phyloP scores from a whole-genome alignment of 2,888 invertebrate species.

The Ectropis crepuscularia region DNA sequence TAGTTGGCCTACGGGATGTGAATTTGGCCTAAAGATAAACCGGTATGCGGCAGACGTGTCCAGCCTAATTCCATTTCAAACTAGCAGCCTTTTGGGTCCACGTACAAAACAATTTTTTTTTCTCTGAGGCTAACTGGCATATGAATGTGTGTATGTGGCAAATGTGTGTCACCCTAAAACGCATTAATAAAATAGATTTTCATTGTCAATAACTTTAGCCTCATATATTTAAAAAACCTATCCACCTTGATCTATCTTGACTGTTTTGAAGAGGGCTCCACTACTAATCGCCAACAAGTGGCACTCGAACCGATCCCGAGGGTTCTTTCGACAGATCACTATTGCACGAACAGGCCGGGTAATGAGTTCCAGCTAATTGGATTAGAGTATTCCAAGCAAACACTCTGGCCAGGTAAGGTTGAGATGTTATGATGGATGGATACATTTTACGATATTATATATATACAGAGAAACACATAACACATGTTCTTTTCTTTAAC shows the following conservation, averaged over 20 bases:
- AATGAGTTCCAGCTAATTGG: slow-evolving; percentile 78
- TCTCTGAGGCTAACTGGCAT: no score
- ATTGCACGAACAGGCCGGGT: slow-evolving; percentile 74
- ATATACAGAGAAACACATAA: background rate
- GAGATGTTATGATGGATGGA: slow-evolving; percentile 9
- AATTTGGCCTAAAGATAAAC: no score
- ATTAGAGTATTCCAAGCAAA: slow-evolving; percentile 57
- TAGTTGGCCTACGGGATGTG: no score
- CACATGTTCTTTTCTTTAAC: no score
- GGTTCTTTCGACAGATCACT: slow-evolving; percentile 76
- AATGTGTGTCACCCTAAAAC: no score
- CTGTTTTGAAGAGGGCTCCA: slow-evolving; percentile 61
- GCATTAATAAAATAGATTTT: no score
- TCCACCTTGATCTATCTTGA: slow-evolving; percentile 25
- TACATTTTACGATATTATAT: slow-evolving; percentile 7
- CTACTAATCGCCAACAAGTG: slow-evolving; percentile 75
- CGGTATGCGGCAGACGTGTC: no score
- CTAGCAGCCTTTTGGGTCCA: no score
- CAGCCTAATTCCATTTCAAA: no score
- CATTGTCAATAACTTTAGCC: no score
- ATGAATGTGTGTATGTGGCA: no score
- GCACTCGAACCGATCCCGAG: slow-evolving; percentile 69
- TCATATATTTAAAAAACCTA: background rate
- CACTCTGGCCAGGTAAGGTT: slow-evolving; percentile 30
- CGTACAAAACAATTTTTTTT: no score